Evolutionary conservation across 2,888 invertebrate genomes (phyloP), one percentile per base, ranked within the genome.

Genomic region (Orthosia gothica): DNA sequence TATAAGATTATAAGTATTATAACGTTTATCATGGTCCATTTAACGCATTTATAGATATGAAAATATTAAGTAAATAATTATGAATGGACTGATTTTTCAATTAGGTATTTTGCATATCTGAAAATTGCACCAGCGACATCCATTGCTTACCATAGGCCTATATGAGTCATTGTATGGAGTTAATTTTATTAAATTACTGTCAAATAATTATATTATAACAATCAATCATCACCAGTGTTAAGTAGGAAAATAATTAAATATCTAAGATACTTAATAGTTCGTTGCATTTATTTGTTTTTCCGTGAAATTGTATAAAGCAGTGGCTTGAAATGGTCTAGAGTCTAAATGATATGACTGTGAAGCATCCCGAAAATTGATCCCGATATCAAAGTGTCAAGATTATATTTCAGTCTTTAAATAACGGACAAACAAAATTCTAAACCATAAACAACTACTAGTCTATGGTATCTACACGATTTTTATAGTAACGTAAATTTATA

Each of bases 1-100:
- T 68, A 47, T 61, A 40, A 32, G 32, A 64, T 59, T 45, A 61
- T 26, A 11, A 50, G 12, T 5, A 13, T 52, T 23, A 57, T 57
- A 50, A 5, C 45, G 11, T 61, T 65, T 49, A 61, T 65, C 40
- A 52, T 61, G 23, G 18, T 62, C 9, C 40, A 62, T 55, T 61
- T 18, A 73, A 52, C 2, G 26, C 59, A 64, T 40, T 59, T 45
- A 20, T 45, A 64, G 71, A 76, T 64, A 64, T 3, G 26, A 64
- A 47, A 26, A 78, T 18, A 71, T 66, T 66, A 66, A 52, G 50
- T 40, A 1, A 40, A 13, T 54, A 55, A 61, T 13, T 16, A 73
- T 66, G 50, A 62, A 49, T 62, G 52, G 18, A 20, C 5, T 32
- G 20, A 32, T 18, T 55, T 64, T 59, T 50, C 9, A 5, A 7